Percentiles rank a stretch among this genome's conserved stretches.
Conservation (phyloP, 2,888 invertebrate species). For the Microplitis manilae region DNA sequence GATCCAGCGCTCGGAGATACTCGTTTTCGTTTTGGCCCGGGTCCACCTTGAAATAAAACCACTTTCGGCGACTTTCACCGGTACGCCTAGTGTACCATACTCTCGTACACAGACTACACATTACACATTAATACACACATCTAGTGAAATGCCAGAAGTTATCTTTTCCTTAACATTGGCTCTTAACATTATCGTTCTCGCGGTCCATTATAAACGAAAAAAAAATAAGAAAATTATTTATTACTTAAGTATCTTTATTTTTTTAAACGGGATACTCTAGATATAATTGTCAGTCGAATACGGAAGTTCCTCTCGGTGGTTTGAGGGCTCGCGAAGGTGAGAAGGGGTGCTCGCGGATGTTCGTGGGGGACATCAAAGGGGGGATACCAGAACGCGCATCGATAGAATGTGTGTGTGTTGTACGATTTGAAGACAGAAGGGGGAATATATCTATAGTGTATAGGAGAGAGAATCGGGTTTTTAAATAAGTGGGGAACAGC, state of each 20-base stretch:
- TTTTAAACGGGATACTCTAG: slow-evolving; percentile 15
- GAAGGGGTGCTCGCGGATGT: slow-evolving; percentile 14
- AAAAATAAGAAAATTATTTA: background rate
- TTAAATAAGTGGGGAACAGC: slow-evolving; percentile 41
- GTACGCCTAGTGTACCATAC: slow-evolving; percentile 8
- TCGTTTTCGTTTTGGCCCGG: slow-evolving; percentile 37
- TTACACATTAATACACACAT: background rate
- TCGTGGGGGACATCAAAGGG: background rate
- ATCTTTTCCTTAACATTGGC: no score
- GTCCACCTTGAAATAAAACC: slow-evolving; percentile 53
- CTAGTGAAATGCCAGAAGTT: slow-evolving; percentile 53
- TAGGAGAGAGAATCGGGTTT: slow-evolving; percentile 38
- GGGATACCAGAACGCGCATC: background rate
- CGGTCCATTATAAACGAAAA: no score
- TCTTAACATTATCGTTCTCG: slow-evolving; percentile 24
- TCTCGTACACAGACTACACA: no score
- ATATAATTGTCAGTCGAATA: slow-evolving; percentile 27
- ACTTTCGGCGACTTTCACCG: slow-evolving; percentile 65
- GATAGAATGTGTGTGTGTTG: slow-evolving; percentile 3
- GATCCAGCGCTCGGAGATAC: background rate
- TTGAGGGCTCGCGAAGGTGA: slow-evolving; percentile 24
- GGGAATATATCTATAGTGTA: background rate
- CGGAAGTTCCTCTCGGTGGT: slow-evolving; percentile 38
- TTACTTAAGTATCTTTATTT: slow-evolving; percentile 8
- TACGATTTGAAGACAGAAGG: slow-evolving; percentile 6